Evolutionary conservation across 1,140 invertebrate genomes (phyloP).

Genomic region (Ceratoteleas bidentatus): DNA sequence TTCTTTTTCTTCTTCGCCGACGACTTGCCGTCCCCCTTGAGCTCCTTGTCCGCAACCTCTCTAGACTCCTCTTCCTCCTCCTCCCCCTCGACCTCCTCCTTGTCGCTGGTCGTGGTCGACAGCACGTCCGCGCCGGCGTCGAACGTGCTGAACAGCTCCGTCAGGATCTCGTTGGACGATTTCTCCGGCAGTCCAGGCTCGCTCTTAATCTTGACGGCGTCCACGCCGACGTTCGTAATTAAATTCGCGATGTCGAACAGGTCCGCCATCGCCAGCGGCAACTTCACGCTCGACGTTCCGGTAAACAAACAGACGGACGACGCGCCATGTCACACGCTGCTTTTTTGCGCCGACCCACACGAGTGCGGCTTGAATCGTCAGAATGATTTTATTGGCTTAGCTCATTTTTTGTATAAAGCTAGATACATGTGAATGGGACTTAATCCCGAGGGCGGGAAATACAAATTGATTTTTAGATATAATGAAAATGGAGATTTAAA

Average conservation of each 20-base stretch:
- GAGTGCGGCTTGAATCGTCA: no score
- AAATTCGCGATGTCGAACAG: constrained; percentile 79
- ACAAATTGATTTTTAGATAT: no score
- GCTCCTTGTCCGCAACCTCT: constrained; percentile 10
- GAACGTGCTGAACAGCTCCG: constrained; percentile 89
- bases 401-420: no score
- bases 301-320: not conserved
- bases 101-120: constrained; percentile 47
- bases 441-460: no score
- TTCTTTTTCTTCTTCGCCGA: constrained; percentile 80
- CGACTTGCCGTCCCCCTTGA: constrained; percentile 79
- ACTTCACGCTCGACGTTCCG: not conserved
- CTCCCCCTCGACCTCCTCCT: constrained; percentile 62
- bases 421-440: no score
- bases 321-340: no score
- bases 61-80: constrained; percentile 77
- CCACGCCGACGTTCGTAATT: constrained; percentile 78
- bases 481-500: no score
- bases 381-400: no score
- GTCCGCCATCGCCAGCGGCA: constrained; percentile 70
- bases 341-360: no score
- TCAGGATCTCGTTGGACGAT: constrained; percentile 89
- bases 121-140: constrained; percentile 77
- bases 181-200: constrained; percentile 82
- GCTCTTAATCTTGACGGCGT: constrained; percentile 79